Base-by-base conservation (phyloP, 2,113 vertebrate species). In the Hippocampus guttulatus region DNA sequence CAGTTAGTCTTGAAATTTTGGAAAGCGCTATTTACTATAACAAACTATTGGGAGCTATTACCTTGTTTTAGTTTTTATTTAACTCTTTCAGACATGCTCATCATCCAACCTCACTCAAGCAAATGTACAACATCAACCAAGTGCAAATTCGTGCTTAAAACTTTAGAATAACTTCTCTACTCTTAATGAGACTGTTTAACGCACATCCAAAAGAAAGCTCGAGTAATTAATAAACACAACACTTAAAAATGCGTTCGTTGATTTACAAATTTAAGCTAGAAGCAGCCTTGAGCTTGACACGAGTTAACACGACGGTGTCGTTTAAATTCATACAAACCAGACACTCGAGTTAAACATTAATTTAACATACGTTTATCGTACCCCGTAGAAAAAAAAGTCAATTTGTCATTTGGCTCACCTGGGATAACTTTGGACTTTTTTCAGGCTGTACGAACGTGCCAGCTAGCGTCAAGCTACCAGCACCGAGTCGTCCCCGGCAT, bases 401-500 rank as follows among this genome's bases (percentile, higher is more conserved):
- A 15, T 6, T 12, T 2, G 3, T 71, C 8, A 15, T 61, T 66
- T 57, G 45, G 25, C 81, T 85, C 72, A 78, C 86, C 83, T 78
- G 75, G 71, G 63, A 20, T 49, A 82, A 81, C 85, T 85, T 81
- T 52, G 77, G 70, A 79, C 77, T 74, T 49, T 83, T 11, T 70
- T 77, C 70, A 77, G 77, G 80, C 76, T 83, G 15, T 8, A 43
- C 9, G 64, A 47, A 65, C 5, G n/a, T 2, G 14, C 14, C 23
- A 82, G 70, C 43, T 71, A 64, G 84, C 80, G 57, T 62, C 8
- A 30, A 73, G 85, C 85, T 85, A 87, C 76, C 75, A 54, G 2
- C 23, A 67, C 55, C 15, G 2, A 23, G 21, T 64, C 58, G 41
- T 25, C 41, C 23, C 66, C 71, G 9, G 47, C 85, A 76, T 83